phyloP scores from a whole-genome alignment of 2,797 vertebrate genomes.

The Cossypha niveicapilla region DNA sequence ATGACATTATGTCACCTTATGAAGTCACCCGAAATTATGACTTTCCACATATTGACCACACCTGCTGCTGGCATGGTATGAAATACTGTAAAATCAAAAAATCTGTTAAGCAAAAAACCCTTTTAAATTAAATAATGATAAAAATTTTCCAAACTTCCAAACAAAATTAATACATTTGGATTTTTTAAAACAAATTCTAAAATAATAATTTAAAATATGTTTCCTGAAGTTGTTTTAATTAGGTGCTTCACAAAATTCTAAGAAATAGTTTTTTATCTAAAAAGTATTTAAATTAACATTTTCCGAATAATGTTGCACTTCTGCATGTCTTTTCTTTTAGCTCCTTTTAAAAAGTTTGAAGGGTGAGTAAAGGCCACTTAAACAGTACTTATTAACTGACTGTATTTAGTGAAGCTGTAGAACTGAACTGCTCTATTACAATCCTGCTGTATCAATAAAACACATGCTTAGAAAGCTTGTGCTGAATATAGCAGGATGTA shows the following conservation, averaged over 20 bases:
- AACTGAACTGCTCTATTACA: neutral
- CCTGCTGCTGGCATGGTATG: neutral
- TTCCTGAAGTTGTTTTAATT: neutral
- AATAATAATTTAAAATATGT: neutral
- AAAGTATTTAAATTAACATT: neutral
- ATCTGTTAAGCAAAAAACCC: neutral
- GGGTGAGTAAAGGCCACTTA: neutral
- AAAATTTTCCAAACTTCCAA: neutral
- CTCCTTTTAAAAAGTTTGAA: neutral
- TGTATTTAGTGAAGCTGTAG: neutral
- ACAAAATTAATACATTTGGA: neutral
- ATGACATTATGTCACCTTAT: neutral
- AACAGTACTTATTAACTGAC: neutral
- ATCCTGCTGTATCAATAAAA: neutral
- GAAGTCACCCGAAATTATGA: neutral
- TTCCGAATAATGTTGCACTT: neutral
- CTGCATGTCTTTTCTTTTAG: neutral
- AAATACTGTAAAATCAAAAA: neutral
- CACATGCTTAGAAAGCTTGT: neutral
- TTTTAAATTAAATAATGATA: neutral
- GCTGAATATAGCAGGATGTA: neutral
- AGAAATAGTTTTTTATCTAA: neutral
- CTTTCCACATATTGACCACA: slow-evolving; percentile 10
- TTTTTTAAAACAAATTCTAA: neutral
- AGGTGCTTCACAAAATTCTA: neutral